Percentiles rank a stretch among this genome's conserved stretches.
Conservation (phyloP, 1,140 invertebrate genomes). For the Leguminivora glycinivorella region DNA sequence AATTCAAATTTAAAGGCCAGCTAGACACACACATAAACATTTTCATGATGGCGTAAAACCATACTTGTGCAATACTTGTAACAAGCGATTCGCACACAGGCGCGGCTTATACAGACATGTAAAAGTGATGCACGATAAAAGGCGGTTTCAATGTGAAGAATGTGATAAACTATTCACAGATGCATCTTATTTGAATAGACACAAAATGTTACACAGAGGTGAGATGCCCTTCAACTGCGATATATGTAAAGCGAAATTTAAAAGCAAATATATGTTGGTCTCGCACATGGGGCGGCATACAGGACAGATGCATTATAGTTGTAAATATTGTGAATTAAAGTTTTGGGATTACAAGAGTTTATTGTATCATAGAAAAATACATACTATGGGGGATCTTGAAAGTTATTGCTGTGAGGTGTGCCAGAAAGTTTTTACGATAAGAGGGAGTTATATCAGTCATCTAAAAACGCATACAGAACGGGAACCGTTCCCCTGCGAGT, state of each 20-base stretch:
- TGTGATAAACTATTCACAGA: neutral
- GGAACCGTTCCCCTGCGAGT: neutral
- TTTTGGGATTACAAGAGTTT: conserved; percentile 12
- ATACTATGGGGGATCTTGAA: neutral
- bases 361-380: neutral
- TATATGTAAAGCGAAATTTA: conserved; percentile 9
- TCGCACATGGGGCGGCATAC: neutral
- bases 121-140: neutral
- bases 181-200: neutral
- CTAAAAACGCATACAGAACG: neutral
- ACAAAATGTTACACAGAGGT: neutral
- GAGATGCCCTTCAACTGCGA: neutral
- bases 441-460: neutral
- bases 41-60: neutral
- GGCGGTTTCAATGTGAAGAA: neutral
- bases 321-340: conserved; percentile 4
- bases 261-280: neutral
- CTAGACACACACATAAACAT: neutral
- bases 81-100: neutral
- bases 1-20: neutral
- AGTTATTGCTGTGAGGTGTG: conserved; percentile 1
- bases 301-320: conserved; percentile 8
- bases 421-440: neutral
- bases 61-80: neutral
- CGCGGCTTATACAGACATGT: neutral